Conservation (phyloP, 2,888 invertebrate species). For the Cephus runcator region DNA sequence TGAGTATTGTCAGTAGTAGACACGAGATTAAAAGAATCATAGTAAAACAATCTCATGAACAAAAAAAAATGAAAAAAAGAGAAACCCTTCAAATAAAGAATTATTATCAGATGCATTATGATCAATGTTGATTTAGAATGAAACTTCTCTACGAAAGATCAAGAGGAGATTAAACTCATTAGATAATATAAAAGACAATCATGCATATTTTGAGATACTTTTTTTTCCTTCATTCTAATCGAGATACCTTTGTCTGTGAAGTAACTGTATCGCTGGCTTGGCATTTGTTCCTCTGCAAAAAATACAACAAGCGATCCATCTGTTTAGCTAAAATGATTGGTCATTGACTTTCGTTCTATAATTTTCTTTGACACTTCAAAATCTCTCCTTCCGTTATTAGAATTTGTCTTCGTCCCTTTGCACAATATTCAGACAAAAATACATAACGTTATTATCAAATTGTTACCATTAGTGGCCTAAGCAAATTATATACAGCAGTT, state of each 20-base stretch:
- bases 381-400: background rate
- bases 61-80: slow-evolving; percentile 28
- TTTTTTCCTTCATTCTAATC: slow-evolving; percentile 33
- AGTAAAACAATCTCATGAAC: background rate
- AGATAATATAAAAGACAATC: slow-evolving; percentile 13
- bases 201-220: slow-evolving; percentile 34
- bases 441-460: background rate
- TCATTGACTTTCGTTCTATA: background rate
- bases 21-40: background rate
- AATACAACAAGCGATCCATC: slow-evolving; percentile 25
- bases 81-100: background rate
- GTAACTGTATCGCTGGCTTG: slow-evolving; percentile 65
- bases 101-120: background rate
- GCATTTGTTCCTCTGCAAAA: slow-evolving; percentile 66
- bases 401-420: background rate
- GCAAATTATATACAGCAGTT: background rate
- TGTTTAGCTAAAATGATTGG: background rate
- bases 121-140: background rate
- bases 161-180: slow-evolving; percentile 6
- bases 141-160: slow-evolving; percentile 4
- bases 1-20: background rate
- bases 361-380: background rate
- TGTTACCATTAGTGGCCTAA: background rate
- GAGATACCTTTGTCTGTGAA: slow-evolving; percentile 70
- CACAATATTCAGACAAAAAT: background rate